Evolutionary conservation across 2,797 vertebrate species (phyloP).

Genomic region (Etheostoma perlongum): DNA sequence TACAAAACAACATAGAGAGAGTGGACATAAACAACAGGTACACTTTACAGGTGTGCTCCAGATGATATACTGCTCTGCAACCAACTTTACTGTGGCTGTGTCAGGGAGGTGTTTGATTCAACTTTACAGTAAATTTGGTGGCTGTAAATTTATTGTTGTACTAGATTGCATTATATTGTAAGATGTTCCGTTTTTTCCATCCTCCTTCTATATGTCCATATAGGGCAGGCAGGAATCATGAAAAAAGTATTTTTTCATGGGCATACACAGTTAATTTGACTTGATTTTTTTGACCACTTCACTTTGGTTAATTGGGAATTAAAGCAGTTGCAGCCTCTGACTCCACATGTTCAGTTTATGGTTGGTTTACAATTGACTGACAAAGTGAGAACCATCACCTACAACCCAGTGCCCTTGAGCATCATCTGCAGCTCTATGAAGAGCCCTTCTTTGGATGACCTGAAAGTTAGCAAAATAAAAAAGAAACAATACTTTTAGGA

Average conservation of each 20-base stretch:
- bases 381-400: constrained; percentile 87
- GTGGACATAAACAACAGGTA: constrained; percentile 17
- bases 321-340: constrained; percentile 27
- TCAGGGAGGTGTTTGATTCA: neutral
- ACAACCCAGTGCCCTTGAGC: constrained; percentile 80
- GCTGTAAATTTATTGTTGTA: neutral
- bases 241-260: neutral
- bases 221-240: neutral
- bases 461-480: constrained; percentile 59
- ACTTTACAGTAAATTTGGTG: constrained; percentile 6
- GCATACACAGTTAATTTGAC: neutral
- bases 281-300: constrained; percentile 12
- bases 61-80: constrained; percentile 7
- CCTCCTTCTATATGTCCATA: constrained; percentile 2
- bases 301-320: constrained; percentile 26
- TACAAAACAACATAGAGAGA: constrained; percentile 12
- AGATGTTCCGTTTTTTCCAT: constrained; percentile 4
- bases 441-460: constrained; percentile 80
- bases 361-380: constrained; percentile 86
- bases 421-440: constrained; percentile 83
- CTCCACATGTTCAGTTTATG: constrained; percentile 23
- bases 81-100: constrained; percentile 6
- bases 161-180: neutral
- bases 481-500: constrained; percentile 4
- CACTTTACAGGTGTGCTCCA: constrained; percentile 7